A percentile compares a stretch with the other conserved stretches of the same genome.
These are phyloP conservation scores for Nomada ferruginata DNA, from an alignment of 2,888 invertebrate genomes.

Conservation along the genomic window DNA sequence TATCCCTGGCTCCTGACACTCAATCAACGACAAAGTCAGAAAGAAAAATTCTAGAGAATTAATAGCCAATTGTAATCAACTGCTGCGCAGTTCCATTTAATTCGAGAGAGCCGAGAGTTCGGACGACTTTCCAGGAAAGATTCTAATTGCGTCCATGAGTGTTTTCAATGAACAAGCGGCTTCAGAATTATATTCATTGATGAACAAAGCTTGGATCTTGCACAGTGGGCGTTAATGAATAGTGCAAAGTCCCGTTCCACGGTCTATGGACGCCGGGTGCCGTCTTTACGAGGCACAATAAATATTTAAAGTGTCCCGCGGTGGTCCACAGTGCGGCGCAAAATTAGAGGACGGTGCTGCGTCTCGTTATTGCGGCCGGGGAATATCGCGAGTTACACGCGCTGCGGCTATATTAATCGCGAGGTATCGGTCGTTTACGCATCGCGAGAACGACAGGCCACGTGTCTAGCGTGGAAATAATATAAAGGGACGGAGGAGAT, in stretches of 20 bases:
- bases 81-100: not conserved
- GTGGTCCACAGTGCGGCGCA: not conserved
- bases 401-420: constrained; percentile 45
- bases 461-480: constrained; percentile 52
- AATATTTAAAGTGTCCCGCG: not conserved
- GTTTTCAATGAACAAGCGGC: not conserved
- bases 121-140: not conserved
- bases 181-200: not conserved
- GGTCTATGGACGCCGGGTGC: not conserved
- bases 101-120: not conserved
- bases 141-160: not conserved
- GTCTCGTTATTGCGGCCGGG: constrained; percentile 43
- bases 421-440: constrained; percentile 19
- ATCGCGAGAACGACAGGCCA: constrained; percentile 28
- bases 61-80: not conserved
- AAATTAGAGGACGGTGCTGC: constrained; percentile 9
- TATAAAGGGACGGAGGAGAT: constrained; percentile 27
- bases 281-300: not conserved
- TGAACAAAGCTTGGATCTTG: not conserved
- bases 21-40: constrained; percentile 4
- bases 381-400: constrained; percentile 22
- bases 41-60: not conserved
- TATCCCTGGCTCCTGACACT: not conserved
- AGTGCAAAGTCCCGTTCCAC: not conserved
- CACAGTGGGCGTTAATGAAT: not conserved